Conservation (phyloP, 30 jellyfish, hydroid and myxozoan genomes). For the Aurelia aurita complex sp. Pacific region DNA sequence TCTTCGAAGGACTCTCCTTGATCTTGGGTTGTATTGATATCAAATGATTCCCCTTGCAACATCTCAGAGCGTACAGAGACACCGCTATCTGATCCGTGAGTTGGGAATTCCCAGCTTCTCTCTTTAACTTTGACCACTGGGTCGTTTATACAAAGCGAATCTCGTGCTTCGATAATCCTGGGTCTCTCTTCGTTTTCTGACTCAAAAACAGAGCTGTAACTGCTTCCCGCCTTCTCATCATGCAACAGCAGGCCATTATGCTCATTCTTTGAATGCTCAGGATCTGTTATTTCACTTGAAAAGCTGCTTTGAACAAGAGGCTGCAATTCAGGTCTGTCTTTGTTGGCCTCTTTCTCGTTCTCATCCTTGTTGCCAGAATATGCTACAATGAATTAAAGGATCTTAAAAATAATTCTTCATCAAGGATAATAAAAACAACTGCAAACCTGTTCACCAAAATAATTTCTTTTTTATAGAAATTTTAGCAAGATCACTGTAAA, state of each 20-base stretch:
- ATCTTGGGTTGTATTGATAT: conserved; percentile 12
- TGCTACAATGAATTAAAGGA: conserved; percentile 16
- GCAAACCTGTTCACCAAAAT: no score
- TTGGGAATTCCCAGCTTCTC: conserved; percentile 31
- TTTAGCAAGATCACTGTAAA: no score
- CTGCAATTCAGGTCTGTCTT: conserved; percentile 29
- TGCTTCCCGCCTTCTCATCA: conserved; percentile 49
- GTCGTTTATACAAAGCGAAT: conserved; percentile 16
- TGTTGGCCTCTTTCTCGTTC: not conserved
- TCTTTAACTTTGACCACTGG: not conserved
- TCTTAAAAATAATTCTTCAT: no score
- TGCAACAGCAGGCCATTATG: conserved; percentile 22
- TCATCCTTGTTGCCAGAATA: conserved; percentile 47
- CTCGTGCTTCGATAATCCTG: conserved; percentile 1
- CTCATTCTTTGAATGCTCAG: conserved; percentile 4
- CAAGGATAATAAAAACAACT: no score
- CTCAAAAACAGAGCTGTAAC: conserved; percentile 67
- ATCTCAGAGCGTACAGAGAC: conserved; percentile 51
- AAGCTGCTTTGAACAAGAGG: conserved; percentile 47
- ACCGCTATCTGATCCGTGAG: conserved; percentile 55
- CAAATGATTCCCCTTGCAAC: conserved; percentile 50
- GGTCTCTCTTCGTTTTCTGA: conserved; percentile 38
- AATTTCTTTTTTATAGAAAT: no score
- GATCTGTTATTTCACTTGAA: conserved; percentile 7
- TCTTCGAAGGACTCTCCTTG: not conserved